These are phyloP conservation scores for Heliconius nattereri DNA, from an alignment of 1,140 invertebrate genomes.

Conservation along the genomic window DNA sequence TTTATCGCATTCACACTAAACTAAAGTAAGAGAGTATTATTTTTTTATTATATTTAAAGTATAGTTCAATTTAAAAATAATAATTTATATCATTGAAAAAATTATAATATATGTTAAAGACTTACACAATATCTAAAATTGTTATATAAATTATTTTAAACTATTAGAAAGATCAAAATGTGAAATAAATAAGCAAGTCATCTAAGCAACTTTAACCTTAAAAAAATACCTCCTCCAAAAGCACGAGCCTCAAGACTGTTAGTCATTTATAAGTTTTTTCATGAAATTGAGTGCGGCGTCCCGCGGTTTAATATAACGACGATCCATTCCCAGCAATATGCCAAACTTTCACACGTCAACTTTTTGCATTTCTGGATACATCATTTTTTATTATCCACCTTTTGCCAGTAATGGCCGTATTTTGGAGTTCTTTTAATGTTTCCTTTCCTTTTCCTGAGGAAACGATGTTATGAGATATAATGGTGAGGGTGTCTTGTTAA, in stretches of 20 bases:
- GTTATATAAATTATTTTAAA: too few relatives aligned
- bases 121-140: too few relatives aligned
- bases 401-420: conserved; percentile 30
- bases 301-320: conserved; percentile 72
- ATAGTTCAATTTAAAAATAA: too few relatives aligned
- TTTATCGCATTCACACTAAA: too few relatives aligned
- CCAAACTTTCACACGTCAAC: conserved; percentile 66
- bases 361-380: conserved; percentile 43
- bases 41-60: too few relatives aligned
- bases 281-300: conserved; percentile 72
- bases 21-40: too few relatives aligned
- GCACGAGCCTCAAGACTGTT: neutral
- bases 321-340: conserved; percentile 68
- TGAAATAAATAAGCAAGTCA: too few relatives aligned
- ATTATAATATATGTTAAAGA: too few relatives aligned
- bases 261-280: conserved; percentile 61
- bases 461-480: conserved; percentile 4
- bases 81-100: too few relatives aligned
- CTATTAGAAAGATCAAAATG: too few relatives aligned
- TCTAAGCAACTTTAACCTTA: too few relatives aligned
- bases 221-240: conserved; percentile 47
- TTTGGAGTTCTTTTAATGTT: conserved; percentile 19
- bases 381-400: conserved; percentile 45
- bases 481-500: neutral
- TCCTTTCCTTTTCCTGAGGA: neutral